Percentiles rank a stretch among this genome's conserved stretches.
Conservation (phyloP, 2,888 invertebrate species). For the Drosophila greeni region DNA sequence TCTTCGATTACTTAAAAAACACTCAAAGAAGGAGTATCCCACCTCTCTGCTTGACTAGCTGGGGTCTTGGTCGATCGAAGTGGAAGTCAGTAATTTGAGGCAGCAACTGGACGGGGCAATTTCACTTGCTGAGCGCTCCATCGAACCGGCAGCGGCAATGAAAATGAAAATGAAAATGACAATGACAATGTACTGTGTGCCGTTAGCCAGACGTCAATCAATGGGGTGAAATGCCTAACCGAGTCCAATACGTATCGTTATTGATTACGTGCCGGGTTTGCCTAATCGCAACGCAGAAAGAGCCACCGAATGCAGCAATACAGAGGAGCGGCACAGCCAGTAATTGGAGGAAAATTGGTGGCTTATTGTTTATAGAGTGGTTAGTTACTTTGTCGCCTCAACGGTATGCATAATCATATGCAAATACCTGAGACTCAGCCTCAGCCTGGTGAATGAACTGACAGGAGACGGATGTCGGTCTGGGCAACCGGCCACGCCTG, state of each 20-base stretch:
- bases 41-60: background rate
- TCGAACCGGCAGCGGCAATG: slow-evolving; percentile 41
- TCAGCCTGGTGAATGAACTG: slow-evolving; percentile 59
- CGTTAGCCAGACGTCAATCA: slow-evolving; percentile 63
- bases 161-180: slow-evolving; percentile 54
- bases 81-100: slow-evolving; percentile 60
- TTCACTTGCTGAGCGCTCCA: slow-evolving; percentile 55
- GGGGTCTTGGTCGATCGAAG: slow-evolving; percentile 18
- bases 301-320: slow-evolving; percentile 10
- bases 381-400: slow-evolving; percentile 48
- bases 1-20: background rate
- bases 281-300: slow-evolving; percentile 45
- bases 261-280: slow-evolving; percentile 69
- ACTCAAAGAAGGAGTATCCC: slow-evolving; percentile 2
- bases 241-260: slow-evolving; percentile 43
- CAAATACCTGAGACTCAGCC: slow-evolving; percentile 9
- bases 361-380: slow-evolving; percentile 45
- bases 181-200: slow-evolving; percentile 57
- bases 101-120: slow-evolving; percentile 54
- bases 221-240: slow-evolving; percentile 60
- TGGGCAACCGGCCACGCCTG: slow-evolving; percentile 10
- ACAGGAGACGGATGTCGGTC: slow-evolving; percentile 35
- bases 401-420: slow-evolving; percentile 58
- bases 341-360: slow-evolving; percentile 62
- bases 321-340: slow-evolving; percentile 15